Percentiles rank a stretch among this genome's conserved stretches.
phyloP scores from a whole-genome alignment of 1,140 invertebrate genomes.

The Oscheius sp. region DNA sequence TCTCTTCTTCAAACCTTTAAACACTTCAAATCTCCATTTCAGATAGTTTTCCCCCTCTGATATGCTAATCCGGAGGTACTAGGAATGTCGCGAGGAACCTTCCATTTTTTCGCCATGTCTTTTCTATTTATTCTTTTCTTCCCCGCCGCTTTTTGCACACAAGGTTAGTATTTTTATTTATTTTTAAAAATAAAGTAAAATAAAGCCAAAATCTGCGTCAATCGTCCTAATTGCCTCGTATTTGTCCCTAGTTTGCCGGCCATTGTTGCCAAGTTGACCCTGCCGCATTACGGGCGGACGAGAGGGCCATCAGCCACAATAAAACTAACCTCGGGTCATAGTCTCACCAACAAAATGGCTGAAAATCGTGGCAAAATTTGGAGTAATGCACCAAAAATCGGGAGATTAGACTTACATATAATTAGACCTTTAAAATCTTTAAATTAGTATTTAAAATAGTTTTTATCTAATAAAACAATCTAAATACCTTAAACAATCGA shows the following conservation, averaged over 20 bases:
- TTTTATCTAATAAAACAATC: too few species aligned
- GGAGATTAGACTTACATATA: too few species aligned
- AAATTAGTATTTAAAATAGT: too few species aligned
- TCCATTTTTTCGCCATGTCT: neutral
- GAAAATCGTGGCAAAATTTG: too few species aligned
- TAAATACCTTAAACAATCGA: too few species aligned
- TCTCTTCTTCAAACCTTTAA: neutral
- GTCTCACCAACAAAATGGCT: too few species aligned
- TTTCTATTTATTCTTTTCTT: neutral
- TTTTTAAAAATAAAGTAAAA: neutral
- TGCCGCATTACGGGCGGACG: too few species aligned
- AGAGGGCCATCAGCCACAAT: too few species aligned
- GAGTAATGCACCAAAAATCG: too few species aligned
- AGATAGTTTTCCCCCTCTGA: neutral
- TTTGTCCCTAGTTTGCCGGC: conserved; percentile 1
- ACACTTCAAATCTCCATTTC: neutral
- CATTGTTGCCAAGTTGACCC: neutral
- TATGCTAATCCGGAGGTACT: neutral
- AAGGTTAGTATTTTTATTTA: neutral
- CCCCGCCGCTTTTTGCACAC: neutral
- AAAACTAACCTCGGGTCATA: too few species aligned
- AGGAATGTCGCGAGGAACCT: too few species aligned
- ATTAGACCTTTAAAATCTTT: too few species aligned
- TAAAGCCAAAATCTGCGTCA: neutral
- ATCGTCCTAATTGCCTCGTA: neutral